Evolutionary conservation across 1,140 invertebrate genomes (phyloP).

Genomic region (Solenopsis invicta): DNA sequence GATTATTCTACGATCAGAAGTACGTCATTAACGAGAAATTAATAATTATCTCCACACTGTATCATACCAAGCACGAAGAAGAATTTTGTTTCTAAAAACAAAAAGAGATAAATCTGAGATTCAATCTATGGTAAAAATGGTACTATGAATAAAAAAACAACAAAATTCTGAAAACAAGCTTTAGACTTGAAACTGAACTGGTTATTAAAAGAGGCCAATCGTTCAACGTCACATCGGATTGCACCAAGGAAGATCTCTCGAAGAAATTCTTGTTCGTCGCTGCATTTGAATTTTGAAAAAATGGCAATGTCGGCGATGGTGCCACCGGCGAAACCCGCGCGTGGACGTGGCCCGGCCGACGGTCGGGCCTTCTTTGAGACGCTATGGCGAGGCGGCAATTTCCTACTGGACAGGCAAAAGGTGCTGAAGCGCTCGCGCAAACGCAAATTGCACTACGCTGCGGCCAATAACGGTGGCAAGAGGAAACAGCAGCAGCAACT

Average conservation of each 20-base stretch:
- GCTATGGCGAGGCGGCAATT: slow-evolving; percentile 84
- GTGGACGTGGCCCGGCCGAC: slow-evolving; percentile 84
- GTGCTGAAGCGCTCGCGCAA: slow-evolving; percentile 81
- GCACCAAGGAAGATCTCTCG: neutral
- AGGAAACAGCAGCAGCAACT: slow-evolving; percentile 68
- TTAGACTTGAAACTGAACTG: neutral
- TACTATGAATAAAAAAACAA: neutral
- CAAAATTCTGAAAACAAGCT: neutral
- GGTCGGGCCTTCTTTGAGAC: slow-evolving; percentile 85
- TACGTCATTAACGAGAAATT: neutral
- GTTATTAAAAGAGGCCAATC: neutral
- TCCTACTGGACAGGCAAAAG: slow-evolving; percentile 82
- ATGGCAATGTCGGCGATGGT: slow-evolving; percentile 79
- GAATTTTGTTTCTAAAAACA: slow-evolving; percentile 7
- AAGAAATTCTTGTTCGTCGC: neutral
- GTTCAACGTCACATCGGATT: neutral
- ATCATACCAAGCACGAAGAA: neutral
- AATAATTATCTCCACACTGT: neutral
- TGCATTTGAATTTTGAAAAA: slow-evolving; percentile 40
- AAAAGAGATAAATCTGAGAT: neutral
- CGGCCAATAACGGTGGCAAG: slow-evolving; percentile 65
- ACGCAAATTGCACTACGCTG: slow-evolving; percentile 80
- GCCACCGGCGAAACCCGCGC: slow-evolving; percentile 76
- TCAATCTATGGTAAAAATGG: neutral
- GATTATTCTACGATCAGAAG: slow-evolving; percentile 8